These are phyloP conservation scores for Litocranius walleri DNA, from an alignment of 2,113 vertebrate species.

Conservation along the genomic window DNA sequence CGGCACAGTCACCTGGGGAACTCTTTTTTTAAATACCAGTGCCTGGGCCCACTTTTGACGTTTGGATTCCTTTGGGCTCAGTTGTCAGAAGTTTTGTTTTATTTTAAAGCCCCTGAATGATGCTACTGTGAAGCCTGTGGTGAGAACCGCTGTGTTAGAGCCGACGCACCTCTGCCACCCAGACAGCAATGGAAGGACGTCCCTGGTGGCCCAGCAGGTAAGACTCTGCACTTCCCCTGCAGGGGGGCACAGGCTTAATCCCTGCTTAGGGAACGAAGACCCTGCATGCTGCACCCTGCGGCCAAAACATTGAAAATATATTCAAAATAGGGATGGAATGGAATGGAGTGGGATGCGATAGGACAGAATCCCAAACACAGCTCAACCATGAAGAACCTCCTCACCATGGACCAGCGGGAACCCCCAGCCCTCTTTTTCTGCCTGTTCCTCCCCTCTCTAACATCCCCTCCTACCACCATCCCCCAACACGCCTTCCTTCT, in stretches of 20 bases:
- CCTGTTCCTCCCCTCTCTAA: not conserved
- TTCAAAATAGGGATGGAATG: not conserved
- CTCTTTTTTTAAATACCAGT: accelerated
- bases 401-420: accelerated
- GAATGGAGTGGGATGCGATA: accelerated
- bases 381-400: not conserved
- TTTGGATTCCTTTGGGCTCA: not conserved
- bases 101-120: not conserved
- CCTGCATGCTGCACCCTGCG: not conserved
- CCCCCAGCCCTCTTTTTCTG: accelerated
- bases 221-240: not conserved
- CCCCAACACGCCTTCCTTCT: not conserved
- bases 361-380: not conserved
- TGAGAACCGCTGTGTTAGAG: not conserved
- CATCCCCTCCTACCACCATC: not conserved
- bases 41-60: not conserved
- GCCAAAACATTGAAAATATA: not conserved
- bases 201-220: not conserved
- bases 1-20: not conserved
- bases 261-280: not conserved
- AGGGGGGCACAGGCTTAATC: not conserved
- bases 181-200: not conserved
- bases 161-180: not conserved
- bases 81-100: too few relatives aligned
- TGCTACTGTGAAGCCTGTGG: not conserved